phyloP scores from a whole-genome alignment of 2,797 vertebrate genomes.

The Silurus aristotelis region DNA sequence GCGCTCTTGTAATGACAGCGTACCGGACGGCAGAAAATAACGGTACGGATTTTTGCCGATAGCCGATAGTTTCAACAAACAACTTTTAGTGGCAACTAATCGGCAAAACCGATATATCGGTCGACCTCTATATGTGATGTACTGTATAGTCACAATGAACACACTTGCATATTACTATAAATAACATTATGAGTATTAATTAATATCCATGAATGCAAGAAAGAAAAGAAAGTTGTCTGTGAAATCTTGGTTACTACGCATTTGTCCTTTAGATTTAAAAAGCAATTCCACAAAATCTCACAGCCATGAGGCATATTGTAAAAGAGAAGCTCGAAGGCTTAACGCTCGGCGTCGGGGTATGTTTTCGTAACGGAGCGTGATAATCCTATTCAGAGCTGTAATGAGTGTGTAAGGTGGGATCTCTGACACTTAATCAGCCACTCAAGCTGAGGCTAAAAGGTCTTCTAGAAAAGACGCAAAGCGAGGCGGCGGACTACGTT shows the following conservation, averaged over 20 bases:
- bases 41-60: no score
- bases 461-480: neutral
- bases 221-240: neutral
- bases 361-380: neutral
- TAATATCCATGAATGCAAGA: neutral
- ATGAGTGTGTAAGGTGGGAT: neutral
- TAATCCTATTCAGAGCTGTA: constrained; percentile 17
- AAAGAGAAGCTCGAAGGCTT: neutral
- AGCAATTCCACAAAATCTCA: neutral
- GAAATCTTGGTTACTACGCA: neutral
- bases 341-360: neutral
- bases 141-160: no score
- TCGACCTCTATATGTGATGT: no score
- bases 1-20: no score
- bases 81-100: no score
- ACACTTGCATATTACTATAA: neutral
- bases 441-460: neutral
- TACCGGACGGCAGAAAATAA: no score
- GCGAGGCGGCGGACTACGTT: constrained; percentile 19
- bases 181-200: neutral
- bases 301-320: neutral
- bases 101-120: no score
- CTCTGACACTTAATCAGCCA: constrained; percentile 23
- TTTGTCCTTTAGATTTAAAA: neutral
- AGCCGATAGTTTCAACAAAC: no score